phyloP scores from a whole-genome alignment of 2,797 vertebrate genomes.

The Liasis olivaceus region DNA sequence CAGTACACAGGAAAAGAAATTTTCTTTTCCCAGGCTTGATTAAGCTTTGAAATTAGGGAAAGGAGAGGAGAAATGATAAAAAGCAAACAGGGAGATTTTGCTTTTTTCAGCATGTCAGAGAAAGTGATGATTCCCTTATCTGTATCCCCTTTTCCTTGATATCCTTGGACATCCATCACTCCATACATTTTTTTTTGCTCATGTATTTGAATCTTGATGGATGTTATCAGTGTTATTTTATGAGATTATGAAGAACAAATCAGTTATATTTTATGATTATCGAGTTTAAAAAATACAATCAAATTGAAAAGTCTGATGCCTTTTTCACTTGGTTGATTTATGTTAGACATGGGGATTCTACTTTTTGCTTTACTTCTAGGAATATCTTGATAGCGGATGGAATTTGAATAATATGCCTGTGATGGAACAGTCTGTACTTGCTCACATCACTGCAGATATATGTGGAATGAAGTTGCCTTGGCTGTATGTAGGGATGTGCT shows the following conservation, averaged over 20 bases:
- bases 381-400: constrained; percentile 95
- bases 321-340: neutral
- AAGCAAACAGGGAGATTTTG: neutral
- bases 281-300: neutral
- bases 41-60: neutral
- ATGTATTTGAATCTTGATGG: neutral
- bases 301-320: neutral
- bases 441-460: constrained; percentile 96
- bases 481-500: constrained; percentile 99
- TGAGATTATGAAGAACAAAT: neutral
- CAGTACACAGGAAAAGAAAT: neutral
- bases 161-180: neutral
- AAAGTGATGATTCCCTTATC: neutral
- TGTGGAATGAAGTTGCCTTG: constrained; percentile 99
- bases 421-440: constrained; percentile 93
- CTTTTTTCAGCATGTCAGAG: neutral
- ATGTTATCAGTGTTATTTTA: neutral
- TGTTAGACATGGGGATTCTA: neutral
- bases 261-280: neutral
- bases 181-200: neutral
- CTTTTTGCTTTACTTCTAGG: constrained; percentile 73
- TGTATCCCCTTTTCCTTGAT: neutral
- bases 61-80: neutral
- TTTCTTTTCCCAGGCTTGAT: neutral
- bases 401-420: constrained; percentile 99